A percentile compares a stretch with the other conserved stretches of the same genome.
Evolutionary conservation across 2,113 vertebrate species (phyloP).

Genomic region (Psittacara wagleri): DNA sequence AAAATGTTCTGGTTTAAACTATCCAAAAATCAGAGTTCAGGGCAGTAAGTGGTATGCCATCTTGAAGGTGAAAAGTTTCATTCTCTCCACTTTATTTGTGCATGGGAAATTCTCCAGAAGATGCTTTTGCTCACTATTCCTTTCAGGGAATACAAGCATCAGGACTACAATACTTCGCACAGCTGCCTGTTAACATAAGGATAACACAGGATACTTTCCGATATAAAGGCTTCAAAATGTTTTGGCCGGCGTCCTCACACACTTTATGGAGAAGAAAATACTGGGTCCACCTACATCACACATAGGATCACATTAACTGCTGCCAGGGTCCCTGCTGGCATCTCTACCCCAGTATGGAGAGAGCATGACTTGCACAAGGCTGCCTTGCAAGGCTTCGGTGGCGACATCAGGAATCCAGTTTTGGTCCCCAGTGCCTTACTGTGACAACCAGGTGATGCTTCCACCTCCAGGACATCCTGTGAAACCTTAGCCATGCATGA

Average conservation of each 20-base stretch:
- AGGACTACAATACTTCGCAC: neutral
- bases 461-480: neutral
- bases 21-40: neutral
- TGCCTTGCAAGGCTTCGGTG: neutral
- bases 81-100: neutral
- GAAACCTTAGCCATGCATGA: neutral
- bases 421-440: neutral
- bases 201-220: neutral
- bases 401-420: neutral
- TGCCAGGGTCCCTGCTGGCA: neutral
- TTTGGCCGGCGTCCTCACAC: neutral
- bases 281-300: neutral
- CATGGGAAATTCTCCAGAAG: neutral
- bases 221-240: neutral
- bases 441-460: neutral
- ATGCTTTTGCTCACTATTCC: neutral
- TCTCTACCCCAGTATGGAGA: neutral
- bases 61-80: neutral
- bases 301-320: fast-evolving
- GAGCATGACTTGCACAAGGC: neutral
- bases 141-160: neutral
- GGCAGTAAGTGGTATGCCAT: fast-evolving
- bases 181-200: neutral
- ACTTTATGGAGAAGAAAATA: neutral
- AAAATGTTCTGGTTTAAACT: neutral